Base-by-base conservation (phyloP, 1,140 invertebrate genomes). In the Zaprionus nigranus region DNA sequence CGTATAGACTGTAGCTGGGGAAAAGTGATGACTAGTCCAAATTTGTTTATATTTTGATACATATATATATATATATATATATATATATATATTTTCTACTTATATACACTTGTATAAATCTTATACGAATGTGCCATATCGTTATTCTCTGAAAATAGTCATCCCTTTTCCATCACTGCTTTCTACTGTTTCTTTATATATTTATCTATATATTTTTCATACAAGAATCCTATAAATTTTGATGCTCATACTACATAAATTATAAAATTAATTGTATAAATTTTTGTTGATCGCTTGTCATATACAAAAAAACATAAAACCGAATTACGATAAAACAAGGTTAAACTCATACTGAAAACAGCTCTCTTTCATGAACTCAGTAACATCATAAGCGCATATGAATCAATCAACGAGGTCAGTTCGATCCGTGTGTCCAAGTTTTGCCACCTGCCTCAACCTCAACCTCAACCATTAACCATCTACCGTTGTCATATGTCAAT, bases 311-410 rank as follows among this genome's bases (percentile, higher is more conserved):
- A 17, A 64, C n/a, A 34, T 34, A 65, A 30, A 36, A 73, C 43
- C 56, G 30, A 61, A 59, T 68, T 46, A 61, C 61, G 63, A 76
- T 70, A 74, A 69, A 65, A 64, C 67, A 90, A 88, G 85, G 85
- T 88, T 81, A 75, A 88, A 69, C 85, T 88, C 86, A 88, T 88
- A 83, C 85, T 88, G 86, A 90, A 87, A 88, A 85, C 85, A 90
- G 81, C 75, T 90, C 85, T 88, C 78, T 88, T 87, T 90, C 85
- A 90, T 88, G 81, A 85, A 88, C 63, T 88, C 81, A 85, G 75
- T 84, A 87, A 83, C 85, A 85, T 87, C 84, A 88, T 87, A 72
- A 87, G 81, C 75, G 84, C 84, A 88, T 87, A 61, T 59, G 84
- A 90, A 76, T 79, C 81, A 71, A 86, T 86, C 81, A 87, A 88